A percentile compares a stretch with the other conserved stretches of the same genome.
phyloP scores from a whole-genome alignment of 2,113 vertebrate genomes.

The Notechis scutatus region DNA sequence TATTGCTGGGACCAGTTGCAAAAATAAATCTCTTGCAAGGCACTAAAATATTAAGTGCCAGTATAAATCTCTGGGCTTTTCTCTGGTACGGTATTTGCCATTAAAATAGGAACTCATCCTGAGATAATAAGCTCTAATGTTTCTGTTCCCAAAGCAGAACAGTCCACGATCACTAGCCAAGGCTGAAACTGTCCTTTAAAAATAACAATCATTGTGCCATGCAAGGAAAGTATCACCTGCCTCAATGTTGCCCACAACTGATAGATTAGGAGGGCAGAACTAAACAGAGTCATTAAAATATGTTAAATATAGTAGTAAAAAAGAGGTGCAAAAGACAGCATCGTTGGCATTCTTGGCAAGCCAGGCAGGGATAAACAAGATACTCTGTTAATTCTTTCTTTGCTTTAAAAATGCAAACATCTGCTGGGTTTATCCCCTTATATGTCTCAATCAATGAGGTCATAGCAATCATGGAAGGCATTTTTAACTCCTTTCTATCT shows the following conservation, averaged over 20 bases:
- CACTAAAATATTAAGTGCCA: background rate
- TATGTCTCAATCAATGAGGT: background rate
- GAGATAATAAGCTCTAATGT: slow-evolving; percentile 1
- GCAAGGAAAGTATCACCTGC: background rate
- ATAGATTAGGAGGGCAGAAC: background rate
- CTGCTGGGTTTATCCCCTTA: background rate
- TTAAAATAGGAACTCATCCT: slow-evolving; percentile 17
- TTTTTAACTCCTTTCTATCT: background rate
- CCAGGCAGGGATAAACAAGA: background rate
- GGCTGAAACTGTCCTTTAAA: background rate
- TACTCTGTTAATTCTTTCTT: background rate
- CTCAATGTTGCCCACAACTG: background rate
- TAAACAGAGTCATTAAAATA: background rate
- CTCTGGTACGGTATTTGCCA: background rate
- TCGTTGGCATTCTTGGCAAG: background rate
- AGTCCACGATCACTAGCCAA: background rate
- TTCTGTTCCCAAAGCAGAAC: slow-evolving; percentile 12
- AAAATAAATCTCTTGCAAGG: slow-evolving; percentile 10
- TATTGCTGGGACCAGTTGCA: slow-evolving; percentile 9
- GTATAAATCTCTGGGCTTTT: background rate
- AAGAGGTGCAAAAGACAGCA: background rate
- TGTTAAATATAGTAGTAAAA: background rate
- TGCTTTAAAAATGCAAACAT: background rate
- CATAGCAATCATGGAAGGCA: background rate
- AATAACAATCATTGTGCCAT: slow-evolving; percentile 5